A percentile compares a stretch with the other conserved stretches of the same genome.
Evolutionary conservation across 1,140 invertebrate species (phyloP).

Genomic region (Branchinecta lynchi): DNA sequence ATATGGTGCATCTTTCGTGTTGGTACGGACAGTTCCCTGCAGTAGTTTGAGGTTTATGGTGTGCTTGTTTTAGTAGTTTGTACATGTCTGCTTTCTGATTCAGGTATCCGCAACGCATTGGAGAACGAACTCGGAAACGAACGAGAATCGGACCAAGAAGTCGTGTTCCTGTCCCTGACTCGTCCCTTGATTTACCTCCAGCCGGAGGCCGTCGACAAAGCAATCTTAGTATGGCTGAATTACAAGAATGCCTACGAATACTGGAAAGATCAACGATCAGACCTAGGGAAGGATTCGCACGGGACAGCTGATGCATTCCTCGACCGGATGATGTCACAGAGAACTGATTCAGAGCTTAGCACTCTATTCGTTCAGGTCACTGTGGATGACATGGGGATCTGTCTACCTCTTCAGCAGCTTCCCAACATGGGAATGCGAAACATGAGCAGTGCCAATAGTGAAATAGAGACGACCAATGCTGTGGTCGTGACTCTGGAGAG

Average conservation of each 20-base stretch:
- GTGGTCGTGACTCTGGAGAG: slow-evolving; percentile 86
- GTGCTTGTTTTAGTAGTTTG: no score
- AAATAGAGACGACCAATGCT: slow-evolving; percentile 66
- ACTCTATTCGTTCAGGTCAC: slow-evolving; percentile 86
- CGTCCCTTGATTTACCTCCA: slow-evolving; percentile 86
- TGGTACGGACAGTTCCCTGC: no score
- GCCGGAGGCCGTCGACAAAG: slow-evolving; percentile 86
- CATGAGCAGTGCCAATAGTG: slow-evolving; percentile 26
- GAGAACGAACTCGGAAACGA: slow-evolving; percentile 64
- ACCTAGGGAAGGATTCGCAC: slow-evolving; percentile 63
- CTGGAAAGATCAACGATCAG: slow-evolving; percentile 87
- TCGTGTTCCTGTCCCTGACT: slow-evolving; percentile 77
- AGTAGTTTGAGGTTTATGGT: no score
- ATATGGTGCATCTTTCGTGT: no score
- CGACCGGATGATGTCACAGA: slow-evolving; percentile 20
- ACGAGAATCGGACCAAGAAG: slow-evolving; percentile 62
- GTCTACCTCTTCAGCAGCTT: slow-evolving; percentile 66
- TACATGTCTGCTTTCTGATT: background rate
- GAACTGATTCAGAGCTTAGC: slow-evolving; percentile 42
- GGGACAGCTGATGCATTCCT: slow-evolving; percentile 19
- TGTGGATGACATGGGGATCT: slow-evolving; percentile 92
- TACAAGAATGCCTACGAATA: slow-evolving; percentile 98
- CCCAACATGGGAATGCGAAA: background rate
- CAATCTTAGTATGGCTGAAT: slow-evolving; percentile 92
- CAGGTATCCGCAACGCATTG: slow-evolving; percentile 55